Percentiles rank a stretch among this genome's conserved stretches.
Evolutionary conservation across 2,888 invertebrate species (phyloP).

Genomic region (Meteorus colon): DNA sequence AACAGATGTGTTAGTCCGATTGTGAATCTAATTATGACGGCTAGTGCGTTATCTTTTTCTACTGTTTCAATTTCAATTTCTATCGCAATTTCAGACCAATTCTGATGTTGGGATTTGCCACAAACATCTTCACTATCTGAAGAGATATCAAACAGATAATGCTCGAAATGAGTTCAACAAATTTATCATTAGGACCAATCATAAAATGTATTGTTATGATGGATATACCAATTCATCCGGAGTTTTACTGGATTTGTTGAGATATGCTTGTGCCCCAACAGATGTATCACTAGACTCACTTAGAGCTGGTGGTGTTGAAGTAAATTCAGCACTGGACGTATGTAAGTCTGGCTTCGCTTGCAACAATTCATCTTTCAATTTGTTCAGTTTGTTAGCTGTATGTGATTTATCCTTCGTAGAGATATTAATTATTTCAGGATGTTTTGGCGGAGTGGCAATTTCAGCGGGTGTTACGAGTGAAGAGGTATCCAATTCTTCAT

Average conservation of each 20-base stretch:
- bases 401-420: background rate
- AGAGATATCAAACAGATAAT: too few relatives aligned
- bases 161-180: too few relatives aligned
- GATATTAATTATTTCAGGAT: background rate
- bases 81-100: too few relatives aligned
- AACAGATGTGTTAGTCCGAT: background rate
- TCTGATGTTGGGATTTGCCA: too few relatives aligned
- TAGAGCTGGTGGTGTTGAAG: background rate
- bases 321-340: background rate
- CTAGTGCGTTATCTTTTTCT: too few relatives aligned
- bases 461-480: background rate
- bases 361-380: background rate
- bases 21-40: too few relatives aligned
- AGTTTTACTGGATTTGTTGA: conserved; percentile 25
- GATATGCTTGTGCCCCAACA: background rate
- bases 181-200: too few relatives aligned
- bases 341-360: background rate
- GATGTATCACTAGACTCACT: background rate
- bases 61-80: too few relatives aligned
- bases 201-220: too few relatives aligned
- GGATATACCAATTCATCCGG: conserved; percentile 18
- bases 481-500: background rate
- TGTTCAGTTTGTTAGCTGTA: background rate
- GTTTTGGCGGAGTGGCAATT: background rate
- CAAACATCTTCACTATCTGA: too few relatives aligned